These are phyloP conservation scores for Romanogobio albipinnatus DNA, from an alignment of 2,113 vertebrate genomes.

Conservation along the genomic window DNA sequence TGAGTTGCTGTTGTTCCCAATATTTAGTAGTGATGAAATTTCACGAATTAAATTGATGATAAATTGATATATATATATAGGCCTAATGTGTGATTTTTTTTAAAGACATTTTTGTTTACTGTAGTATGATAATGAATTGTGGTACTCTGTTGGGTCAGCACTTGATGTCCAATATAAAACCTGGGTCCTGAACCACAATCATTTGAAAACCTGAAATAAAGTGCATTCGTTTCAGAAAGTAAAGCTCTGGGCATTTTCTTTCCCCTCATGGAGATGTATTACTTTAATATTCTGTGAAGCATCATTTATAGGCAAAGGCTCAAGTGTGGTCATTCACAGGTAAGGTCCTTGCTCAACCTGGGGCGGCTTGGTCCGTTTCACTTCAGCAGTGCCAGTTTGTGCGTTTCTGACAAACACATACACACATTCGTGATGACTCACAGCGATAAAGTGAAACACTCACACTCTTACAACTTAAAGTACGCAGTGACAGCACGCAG, in stretches of 20 bases:
- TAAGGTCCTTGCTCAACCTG: not conserved
- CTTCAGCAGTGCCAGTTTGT: not conserved
- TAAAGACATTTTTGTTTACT: not conserved
- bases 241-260: not conserved
- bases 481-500: constrained; percentile 13
- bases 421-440: constrained; percentile 1
- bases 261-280: constrained; percentile 22
- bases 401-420: not conserved
- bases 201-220: constrained; percentile 2
- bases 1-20: no score
- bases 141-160: not conserved
- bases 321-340: constrained; percentile 10
- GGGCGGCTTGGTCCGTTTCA: not conserved
- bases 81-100: no score
- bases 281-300: constrained; percentile 35
- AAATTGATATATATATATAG: no score
- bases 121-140: not conserved
- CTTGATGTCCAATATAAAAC: not conserved
- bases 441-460: not conserved
- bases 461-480: constrained; percentile 25
- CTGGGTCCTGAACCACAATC: not conserved
- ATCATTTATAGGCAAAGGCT: constrained; percentile 3
- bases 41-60: no score
- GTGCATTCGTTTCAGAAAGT: constrained; percentile 4
- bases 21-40: no score